These are phyloP conservation scores for Selene dorsalis DNA, from an alignment of 2,797 vertebrate species.

Conservation along the genomic window DNA sequence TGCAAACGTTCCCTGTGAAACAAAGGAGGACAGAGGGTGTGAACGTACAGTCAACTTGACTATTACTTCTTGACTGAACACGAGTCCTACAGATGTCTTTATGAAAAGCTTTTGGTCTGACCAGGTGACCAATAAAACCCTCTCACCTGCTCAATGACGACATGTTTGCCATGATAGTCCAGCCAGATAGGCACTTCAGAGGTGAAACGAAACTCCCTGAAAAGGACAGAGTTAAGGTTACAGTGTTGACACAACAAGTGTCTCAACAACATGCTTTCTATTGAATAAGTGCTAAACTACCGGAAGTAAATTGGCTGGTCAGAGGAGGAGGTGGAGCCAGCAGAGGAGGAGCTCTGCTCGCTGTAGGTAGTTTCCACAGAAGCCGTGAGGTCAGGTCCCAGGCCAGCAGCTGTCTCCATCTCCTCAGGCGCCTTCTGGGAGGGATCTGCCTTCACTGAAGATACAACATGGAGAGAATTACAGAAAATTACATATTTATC, in stretches of 20 bases:
- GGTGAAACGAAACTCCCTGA: slow-evolving; percentile 94
- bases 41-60: not conserved
- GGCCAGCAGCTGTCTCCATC: slow-evolving; percentile 66
- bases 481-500: not conserved
- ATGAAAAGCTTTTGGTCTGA: not conserved
- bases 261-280: not conserved
- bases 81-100: not conserved
- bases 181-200: slow-evolving; percentile 96
- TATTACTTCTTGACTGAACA: not conserved
- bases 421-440: slow-evolving; percentile 77
- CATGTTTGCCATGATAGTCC: slow-evolving; percentile 94
- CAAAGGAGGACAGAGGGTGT: slow-evolving; percentile 16
- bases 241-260: too few species aligned
- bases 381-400: slow-evolving; percentile 79
- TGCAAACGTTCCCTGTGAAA: slow-evolving; percentile 90
- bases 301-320: slow-evolving; percentile 95
- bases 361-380: slow-evolving; percentile 86
- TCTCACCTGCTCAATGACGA: slow-evolving; percentile 91
- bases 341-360: slow-evolving; percentile 85
- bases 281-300: slow-evolving; percentile 73
- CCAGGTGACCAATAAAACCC: not conserved
- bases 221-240: not conserved
- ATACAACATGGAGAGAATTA: not conserved
- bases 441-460: slow-evolving; percentile 82
- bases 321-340: slow-evolving; percentile 84